Percentiles rank a stretch among this genome's conserved stretches.
These are phyloP conservation scores for Octomys mimax DNA, from an alignment of 2,797 vertebrate genomes.

Conservation along the genomic window DNA sequence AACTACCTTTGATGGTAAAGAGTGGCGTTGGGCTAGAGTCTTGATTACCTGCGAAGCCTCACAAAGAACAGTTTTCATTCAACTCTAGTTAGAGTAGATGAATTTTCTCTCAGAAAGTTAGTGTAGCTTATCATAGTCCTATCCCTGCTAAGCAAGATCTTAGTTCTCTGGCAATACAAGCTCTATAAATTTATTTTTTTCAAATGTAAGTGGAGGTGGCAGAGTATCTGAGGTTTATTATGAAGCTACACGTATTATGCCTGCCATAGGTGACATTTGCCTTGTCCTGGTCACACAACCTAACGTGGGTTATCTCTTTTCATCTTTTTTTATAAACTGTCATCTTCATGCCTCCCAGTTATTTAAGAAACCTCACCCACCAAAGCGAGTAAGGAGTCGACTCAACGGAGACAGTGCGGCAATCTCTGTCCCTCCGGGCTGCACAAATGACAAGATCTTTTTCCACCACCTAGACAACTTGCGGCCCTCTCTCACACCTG, in stretches of 20 bases:
- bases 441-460: slow-evolving; percentile 96
- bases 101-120: slow-evolving; percentile 9
- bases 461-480: slow-evolving; percentile 99
- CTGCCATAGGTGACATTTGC: neutral
- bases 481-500: slow-evolving; percentile 95
- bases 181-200: slow-evolving; percentile 11
- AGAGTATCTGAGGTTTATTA: neutral
- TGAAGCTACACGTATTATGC: neutral
- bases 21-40: neutral
- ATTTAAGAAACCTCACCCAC: slow-evolving; percentile 99
- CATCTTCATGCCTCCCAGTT: slow-evolving; percentile 89
- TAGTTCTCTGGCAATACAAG: neutral
- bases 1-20: neutral
- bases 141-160: neutral
- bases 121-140: neutral
- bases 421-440: slow-evolving; percentile 90
- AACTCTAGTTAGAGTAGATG: neutral
- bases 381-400: slow-evolving; percentile 95
- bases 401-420: slow-evolving; percentile 93
- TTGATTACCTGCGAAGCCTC: neutral
- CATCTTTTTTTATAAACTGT: neutral
- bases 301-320: neutral
- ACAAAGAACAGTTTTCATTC: neutral
- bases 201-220: neutral
- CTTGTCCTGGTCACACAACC: neutral